These are phyloP conservation scores for Campoplex capitator DNA, from an alignment of 2,888 invertebrate species.

Conservation along the genomic window DNA sequence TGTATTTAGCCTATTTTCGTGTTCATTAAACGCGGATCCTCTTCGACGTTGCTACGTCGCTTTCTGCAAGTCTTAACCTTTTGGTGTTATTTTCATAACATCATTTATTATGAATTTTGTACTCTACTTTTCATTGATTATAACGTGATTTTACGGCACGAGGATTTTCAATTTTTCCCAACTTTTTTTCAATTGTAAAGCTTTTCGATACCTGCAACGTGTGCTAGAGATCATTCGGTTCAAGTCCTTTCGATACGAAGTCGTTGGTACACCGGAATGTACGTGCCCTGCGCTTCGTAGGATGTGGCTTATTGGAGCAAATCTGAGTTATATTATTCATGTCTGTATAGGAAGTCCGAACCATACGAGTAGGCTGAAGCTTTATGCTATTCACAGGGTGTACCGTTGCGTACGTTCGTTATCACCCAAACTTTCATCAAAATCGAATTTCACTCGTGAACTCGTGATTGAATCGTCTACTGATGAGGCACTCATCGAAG, in stretches of 20 bases:
- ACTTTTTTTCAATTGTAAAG: background rate
- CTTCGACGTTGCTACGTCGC: background rate
- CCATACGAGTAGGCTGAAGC: constrained; percentile 60
- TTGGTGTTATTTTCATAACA: background rate
- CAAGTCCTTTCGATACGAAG: background rate
- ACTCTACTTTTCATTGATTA: background rate
- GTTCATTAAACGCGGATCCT: background rate
- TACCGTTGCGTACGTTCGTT: background rate
- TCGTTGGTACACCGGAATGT: background rate
- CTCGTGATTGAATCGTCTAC: background rate
- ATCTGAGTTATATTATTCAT: constrained; percentile 82
- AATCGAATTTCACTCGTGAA: too few relatives aligned
- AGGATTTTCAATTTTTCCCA: background rate
- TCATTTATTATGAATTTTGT: too few relatives aligned
- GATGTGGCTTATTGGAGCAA: constrained; percentile 83
- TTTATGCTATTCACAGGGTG: constrained; percentile 10
- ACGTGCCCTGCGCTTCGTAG: constrained; percentile 70
- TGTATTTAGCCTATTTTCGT: constrained; percentile 1
- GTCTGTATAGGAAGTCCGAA: constrained; percentile 65
- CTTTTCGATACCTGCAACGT: background rate
- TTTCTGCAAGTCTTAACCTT: background rate
- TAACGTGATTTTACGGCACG: background rate
- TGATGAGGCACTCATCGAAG: background rate
- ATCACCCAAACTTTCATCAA: background rate
- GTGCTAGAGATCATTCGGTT: background rate